Conservation (phyloP, 2,888 invertebrate genomes). For the Amblyjoppa proteus region DNA sequence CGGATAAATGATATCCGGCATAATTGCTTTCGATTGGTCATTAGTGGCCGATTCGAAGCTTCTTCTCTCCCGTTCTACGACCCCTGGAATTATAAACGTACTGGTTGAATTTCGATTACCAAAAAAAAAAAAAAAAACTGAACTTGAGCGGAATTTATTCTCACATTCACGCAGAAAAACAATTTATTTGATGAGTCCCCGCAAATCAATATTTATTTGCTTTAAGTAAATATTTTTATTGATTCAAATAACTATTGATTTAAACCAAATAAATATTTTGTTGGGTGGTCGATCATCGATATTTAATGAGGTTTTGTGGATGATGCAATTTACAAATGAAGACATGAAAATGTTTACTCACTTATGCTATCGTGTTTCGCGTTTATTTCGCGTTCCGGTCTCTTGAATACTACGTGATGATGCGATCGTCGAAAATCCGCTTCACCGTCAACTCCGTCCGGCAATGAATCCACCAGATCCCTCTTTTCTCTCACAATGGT, state of each 20-base stretch:
- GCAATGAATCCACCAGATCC: conserved; percentile 3
- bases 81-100: conserved; percentile 42
- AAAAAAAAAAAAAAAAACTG: background rate
- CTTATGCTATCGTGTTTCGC: conserved; percentile 42
- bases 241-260: too few relatives aligned
- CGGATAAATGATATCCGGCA: conserved; percentile 76
- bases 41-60: background rate
- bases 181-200: too few relatives aligned
- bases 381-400: conserved; percentile 40
- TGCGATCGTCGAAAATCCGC: conserved; percentile 63
- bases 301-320: background rate
- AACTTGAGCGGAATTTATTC: background rate
- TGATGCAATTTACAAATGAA: background rate
- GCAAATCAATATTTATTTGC: too few relatives aligned
- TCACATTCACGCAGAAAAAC: background rate
- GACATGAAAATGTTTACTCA: background rate
- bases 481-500: conserved; percentile 52
- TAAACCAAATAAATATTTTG: too few relatives aligned
- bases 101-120: background rate
- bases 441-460: conserved; percentile 34
- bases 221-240: too few relatives aligned
- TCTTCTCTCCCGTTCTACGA: conserved; percentile 46
- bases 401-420: conserved; percentile 76
- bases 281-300: background rate
- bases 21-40: conserved; percentile 30